Evolutionary conservation across 2,113 vertebrate species (phyloP).

Genomic region (Azemiops feae): DNA sequence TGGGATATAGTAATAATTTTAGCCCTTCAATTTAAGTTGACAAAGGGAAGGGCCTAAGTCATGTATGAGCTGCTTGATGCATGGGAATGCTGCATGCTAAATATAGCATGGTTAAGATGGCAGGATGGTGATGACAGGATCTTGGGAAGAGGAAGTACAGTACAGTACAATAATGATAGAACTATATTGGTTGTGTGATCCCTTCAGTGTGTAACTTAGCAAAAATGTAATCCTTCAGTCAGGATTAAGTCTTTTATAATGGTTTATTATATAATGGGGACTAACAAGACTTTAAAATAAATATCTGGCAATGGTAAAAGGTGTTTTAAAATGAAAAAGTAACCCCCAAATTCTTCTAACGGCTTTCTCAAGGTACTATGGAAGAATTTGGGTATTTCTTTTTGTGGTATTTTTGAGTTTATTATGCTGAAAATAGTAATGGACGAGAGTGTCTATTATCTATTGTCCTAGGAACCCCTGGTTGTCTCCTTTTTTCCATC

Average conservation of each 20-base stretch:
- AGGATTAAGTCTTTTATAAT: neutral
- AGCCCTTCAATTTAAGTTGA: neutral
- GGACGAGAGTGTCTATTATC: neutral
- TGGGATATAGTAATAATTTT: rapidly evolving
- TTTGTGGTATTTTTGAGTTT: neutral
- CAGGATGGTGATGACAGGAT: neutral
- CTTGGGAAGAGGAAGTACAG: neutral
- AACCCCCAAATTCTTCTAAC: neutral
- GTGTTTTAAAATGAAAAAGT: neutral
- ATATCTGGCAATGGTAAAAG: neutral
- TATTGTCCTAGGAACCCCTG: neutral
- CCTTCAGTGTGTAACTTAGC: neutral
- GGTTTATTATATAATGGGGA: neutral
- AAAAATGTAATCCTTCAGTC: neutral
- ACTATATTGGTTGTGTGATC: neutral
- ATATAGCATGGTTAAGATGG: neutral
- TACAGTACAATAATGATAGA: neutral
- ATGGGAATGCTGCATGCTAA: neutral
- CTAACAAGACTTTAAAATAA: neutral
- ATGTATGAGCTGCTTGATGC: neutral
- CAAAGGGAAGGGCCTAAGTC: neutral
- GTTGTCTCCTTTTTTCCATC: neutral
- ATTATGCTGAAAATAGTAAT: neutral
- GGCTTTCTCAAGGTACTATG: neutral
- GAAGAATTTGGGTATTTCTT: neutral